Base-by-base conservation (phyloP, 2,113 vertebrate genomes). In the Phyllopteryx taeniolatus region DNA sequence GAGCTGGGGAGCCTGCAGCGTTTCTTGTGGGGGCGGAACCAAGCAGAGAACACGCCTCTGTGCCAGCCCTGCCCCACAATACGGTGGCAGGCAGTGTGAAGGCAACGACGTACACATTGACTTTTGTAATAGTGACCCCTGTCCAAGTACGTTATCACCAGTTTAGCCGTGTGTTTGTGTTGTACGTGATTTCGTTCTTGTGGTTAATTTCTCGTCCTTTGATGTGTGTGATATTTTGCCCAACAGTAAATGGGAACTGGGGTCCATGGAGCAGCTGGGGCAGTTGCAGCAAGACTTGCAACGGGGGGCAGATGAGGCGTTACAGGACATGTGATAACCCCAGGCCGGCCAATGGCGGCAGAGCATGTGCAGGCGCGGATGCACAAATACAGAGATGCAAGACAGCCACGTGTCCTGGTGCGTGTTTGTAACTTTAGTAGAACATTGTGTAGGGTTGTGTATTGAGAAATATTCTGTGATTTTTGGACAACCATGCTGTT, bases 111-210 rank as follows among this genome's bases (percentile, higher is more conserved):
- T 95, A 27, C 96, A 97, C 47, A 89, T 91, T 9, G 97, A 98
- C 81, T 96, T 98, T 89, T 99, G 98, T 85, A 97, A 98, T 90
- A 95, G 74, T 1, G 95, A 98, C 70, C 94, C 93, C 39, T 99
- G 98, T 74, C 97, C 98, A 0, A 83, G 98, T 99, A 87, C 95
- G 94, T 90, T 8, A n/a, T 64, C 59, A 35, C n/a, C 62, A 13
- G 1, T 65, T 65, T 44, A n/a, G 61, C 27, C 27, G 4, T 43
- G 15, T 39, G 33, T 62, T 13, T 60, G 51, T 11, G 35, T n/a
- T 43, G 22, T 8, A 6, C 31, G 22, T 31, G 8, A 66, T 44
- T 5, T 33, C 14, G 33, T 61, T 31, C 42, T 8, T 66, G 43
- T 47, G 63, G 12, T 4, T 49, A 4, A 33, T 8, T 61, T 12